Base-by-base conservation (phyloP, 1,140 invertebrate genomes). In the Scaptomyza pallida region DNA sequence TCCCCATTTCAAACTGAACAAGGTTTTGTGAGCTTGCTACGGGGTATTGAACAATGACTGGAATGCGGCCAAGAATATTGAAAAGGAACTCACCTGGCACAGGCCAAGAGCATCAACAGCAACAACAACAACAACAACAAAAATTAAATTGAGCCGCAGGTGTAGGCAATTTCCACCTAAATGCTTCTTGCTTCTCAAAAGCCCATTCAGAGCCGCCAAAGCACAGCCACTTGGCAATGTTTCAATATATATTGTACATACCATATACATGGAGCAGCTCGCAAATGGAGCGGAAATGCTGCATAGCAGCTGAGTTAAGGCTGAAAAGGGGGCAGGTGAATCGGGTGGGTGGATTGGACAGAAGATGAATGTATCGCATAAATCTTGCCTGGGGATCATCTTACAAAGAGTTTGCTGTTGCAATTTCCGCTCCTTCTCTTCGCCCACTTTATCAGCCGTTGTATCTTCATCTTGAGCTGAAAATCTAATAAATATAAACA, bases 101-200 rank as follows among this genome's bases (percentile, higher is more conserved):
- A 52, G 43, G 50, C 19, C 41, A 56, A 26, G n/a, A 67, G 35
- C 63, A 67, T 40, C 54, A 71, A 60, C 19, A 10, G 37, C 16
- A 30, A 9, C 19, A 55, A 41, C 45, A n/a, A 13, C 5, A 30
- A 33, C 57, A 71, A 60, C 72, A 76, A 83, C 77, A 80, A 72
- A 88, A 88, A 88, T 88, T 78, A 88, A 88, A 88, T 88, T 88
- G 82, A 88, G 82, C 82, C 82, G 82, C 82, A 88, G 82, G 82
- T 88, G 82, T 82, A 88, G 82, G 82, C 82, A 88, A 88, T 88
- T 88, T 88, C 82, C 82, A 82, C 67, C 78, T 85, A 88, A 88
- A 82, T 85, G 82, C 75, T 78, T 60, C 59, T 68, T 64, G 26
- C 26, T 30, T 1, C 26, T 81, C 69, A 76, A 81, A 81, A 76